These are phyloP conservation scores for Dipodomys spectabilis DNA, from an alignment of 2,113 vertebrate genomes.

Conservation along the genomic window DNA sequence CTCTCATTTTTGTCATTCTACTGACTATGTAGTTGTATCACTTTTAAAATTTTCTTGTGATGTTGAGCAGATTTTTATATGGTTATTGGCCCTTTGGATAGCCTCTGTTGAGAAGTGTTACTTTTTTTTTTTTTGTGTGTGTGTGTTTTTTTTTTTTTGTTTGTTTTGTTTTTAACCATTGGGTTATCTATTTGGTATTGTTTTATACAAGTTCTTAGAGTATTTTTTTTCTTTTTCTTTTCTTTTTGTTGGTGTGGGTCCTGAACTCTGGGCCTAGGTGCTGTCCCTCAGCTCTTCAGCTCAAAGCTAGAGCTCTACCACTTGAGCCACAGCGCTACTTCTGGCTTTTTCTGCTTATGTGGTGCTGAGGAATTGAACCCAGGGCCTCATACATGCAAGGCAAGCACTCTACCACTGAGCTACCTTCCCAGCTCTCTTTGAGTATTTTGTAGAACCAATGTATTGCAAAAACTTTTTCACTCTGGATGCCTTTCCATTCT, in stretches of 20 bases:
- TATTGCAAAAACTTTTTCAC: not conserved
- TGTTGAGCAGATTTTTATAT: not conserved
- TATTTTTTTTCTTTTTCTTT: not conserved
- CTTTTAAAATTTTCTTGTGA: not conserved
- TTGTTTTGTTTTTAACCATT: too few species aligned
- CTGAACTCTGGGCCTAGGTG: too few species aligned
- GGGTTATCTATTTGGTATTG: not conserved
- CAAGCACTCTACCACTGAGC: too few species aligned
- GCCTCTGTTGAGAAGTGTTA: not conserved
- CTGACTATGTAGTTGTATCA: not conserved
- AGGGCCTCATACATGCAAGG: too few species aligned
- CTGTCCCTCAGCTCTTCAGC: too few species aligned
- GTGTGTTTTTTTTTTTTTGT: too few species aligned
- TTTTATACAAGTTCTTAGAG: not conserved
- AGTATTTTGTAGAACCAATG: not conserved
- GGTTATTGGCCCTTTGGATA: too few species aligned
- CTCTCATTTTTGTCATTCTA: not conserved
- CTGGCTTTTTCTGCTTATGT: too few species aligned
- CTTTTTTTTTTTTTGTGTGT: not conserved
- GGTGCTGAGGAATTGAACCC: too few species aligned
- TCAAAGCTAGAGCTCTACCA: too few species aligned
- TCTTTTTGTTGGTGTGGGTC: too few species aligned
- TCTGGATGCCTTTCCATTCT: not conserved
- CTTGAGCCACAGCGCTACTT: too few species aligned
- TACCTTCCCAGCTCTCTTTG: not conserved